A percentile compares a stretch with the other conserved stretches of the same genome.
Conservation (phyloP, 1,140 invertebrate genomes). For the Dreissena rostriformis region DNA sequence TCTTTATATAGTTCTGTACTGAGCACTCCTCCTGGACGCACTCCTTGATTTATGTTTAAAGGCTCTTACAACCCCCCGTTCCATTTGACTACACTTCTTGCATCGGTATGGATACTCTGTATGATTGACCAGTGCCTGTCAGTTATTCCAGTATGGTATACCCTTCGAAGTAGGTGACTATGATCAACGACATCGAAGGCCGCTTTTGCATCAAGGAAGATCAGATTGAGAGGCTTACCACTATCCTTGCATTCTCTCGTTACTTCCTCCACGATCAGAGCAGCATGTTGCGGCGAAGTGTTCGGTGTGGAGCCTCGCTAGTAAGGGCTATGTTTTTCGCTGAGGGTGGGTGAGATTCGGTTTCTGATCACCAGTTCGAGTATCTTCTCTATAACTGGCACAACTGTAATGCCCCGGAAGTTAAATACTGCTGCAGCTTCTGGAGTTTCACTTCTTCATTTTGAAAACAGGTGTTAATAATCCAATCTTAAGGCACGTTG, state of each 20-base stretch:
- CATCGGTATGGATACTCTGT: constrained; percentile 20
- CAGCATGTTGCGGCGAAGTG: constrained; percentile 13
- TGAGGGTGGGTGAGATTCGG: background rate
- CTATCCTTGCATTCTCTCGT: constrained; percentile 18
- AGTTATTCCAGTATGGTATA: background rate
- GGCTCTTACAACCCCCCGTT: background rate
- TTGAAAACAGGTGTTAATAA: too few relatives aligned
- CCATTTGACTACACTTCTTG: background rate
- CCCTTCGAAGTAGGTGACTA: background rate
- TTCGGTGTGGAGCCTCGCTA: constrained; percentile 34
- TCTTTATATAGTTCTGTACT: background rate
- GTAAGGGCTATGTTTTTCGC: background rate
- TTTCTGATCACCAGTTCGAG: constrained; percentile 8
- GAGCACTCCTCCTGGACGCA: background rate
- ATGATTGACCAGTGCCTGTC: background rate
- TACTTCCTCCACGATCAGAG: constrained; percentile 10
- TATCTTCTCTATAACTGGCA: background rate
- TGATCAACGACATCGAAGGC: constrained; percentile 14
- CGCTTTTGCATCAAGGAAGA: constrained; percentile 10
- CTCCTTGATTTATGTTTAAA: background rate
- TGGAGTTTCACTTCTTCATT: too few relatives aligned
- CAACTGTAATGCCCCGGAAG: constrained; percentile 38
- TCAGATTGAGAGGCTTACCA: background rate
- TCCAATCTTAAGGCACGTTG: too few relatives aligned
- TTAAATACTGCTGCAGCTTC: background rate